phyloP scores from a whole-genome alignment of 2,888 invertebrate genomes.

The Maniola hyperantus region DNA sequence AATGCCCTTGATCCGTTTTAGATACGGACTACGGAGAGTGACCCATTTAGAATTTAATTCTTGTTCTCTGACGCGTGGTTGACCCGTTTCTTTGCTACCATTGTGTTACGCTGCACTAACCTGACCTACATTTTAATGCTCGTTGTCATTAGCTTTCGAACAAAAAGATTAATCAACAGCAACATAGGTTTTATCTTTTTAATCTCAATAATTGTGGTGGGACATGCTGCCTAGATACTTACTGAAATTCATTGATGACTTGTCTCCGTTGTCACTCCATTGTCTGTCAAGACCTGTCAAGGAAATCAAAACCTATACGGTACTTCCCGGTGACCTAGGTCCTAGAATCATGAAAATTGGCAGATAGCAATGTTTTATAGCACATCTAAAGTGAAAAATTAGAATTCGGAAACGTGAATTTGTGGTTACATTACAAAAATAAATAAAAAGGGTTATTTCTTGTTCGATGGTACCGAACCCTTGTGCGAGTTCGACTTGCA shows the following conservation, averaged over 20 bases:
- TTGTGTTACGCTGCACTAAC: conserved; percentile 5
- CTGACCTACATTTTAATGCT: conserved; percentile 24
- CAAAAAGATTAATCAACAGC: not conserved
- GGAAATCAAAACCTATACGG: too few species aligned
- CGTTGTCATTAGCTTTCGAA: conserved; percentile 7
- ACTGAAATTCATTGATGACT: not conserved
- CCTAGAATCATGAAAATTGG: too few species aligned
- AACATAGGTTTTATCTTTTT: not conserved
- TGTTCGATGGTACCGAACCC: too few species aligned
- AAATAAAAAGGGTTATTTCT: too few species aligned
- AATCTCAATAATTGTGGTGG: not conserved
- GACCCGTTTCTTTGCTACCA: conserved; percentile 19
- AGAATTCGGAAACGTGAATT: too few species aligned
- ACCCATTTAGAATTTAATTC: conserved; percentile 53
- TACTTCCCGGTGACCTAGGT: too few species aligned
- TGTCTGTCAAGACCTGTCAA: too few species aligned
- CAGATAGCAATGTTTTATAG: too few species aligned
- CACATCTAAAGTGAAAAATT: too few species aligned
- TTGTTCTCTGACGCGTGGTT: conserved; percentile 17
- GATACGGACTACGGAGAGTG: conserved; percentile 49
- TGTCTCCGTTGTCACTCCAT: not conserved
- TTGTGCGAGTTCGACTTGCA: too few species aligned
- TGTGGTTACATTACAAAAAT: too few species aligned
- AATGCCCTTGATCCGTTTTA: conserved; percentile 50
- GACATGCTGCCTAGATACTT: conserved; percentile 1